These are phyloP conservation scores for Crocuta crocuta DNA, from an alignment of 2,113 vertebrate species.

Conservation along the genomic window DNA sequence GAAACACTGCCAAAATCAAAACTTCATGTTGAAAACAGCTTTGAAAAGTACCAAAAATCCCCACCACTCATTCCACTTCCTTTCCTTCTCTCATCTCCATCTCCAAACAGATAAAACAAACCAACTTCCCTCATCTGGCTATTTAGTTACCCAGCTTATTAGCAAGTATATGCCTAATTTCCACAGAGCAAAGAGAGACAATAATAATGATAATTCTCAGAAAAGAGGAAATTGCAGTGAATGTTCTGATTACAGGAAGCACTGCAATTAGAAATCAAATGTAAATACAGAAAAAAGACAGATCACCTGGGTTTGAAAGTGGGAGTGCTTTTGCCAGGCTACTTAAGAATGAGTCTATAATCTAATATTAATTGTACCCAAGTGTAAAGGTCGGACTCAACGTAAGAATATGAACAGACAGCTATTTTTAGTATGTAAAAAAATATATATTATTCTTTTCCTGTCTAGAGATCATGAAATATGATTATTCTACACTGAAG, in stretches of 20 bases:
- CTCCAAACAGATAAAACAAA: constrained; percentile 11
- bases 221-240: neutral
- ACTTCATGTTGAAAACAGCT: neutral
- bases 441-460: neutral
- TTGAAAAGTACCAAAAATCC: constrained; percentile 13
- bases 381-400: neutral
- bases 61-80: neutral
- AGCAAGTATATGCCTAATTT: neutral
- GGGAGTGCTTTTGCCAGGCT: neutral
- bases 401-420: neutral
- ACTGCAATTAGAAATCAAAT: neutral
- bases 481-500: constrained; percentile 33
- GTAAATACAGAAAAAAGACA: neutral
- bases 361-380: neutral
- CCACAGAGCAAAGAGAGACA: neutral
- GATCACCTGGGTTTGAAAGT: neutral
- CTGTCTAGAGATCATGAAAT: neutral
- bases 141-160: neutral
- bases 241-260: neutral
- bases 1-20: constrained; percentile 33
- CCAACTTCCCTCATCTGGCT: neutral
- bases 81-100: neutral
- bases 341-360: neutral
- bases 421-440: neutral
- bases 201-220: neutral